Percentiles rank a stretch among this genome's conserved stretches.
phyloP scores from a whole-genome alignment of 2,888 invertebrate species.

The Chironomus riparius region DNA sequence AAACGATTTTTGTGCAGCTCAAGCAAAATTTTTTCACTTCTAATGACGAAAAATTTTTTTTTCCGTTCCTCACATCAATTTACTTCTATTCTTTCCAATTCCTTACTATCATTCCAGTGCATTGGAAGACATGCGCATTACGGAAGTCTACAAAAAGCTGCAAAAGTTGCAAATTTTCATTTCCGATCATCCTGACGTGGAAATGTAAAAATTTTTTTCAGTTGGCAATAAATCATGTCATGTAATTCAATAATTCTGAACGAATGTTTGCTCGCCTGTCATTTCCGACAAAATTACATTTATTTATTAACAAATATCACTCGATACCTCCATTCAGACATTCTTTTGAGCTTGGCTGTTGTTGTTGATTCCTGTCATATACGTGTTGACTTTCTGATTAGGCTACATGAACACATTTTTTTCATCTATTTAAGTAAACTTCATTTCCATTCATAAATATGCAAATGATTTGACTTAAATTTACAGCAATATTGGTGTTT shows the following conservation, averaged over 20 bases:
- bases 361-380: not conserved
- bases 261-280: not conserved
- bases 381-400: not conserved
- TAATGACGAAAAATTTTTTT: slow-evolving; percentile 1
- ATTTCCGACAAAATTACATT: not conserved
- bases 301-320: not conserved
- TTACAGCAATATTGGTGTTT: not conserved
- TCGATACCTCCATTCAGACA: too few relatives aligned
- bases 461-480: slow-evolving; percentile 1
- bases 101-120: not conserved
- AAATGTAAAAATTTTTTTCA: not conserved
- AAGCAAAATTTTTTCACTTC: slow-evolving; percentile 11
- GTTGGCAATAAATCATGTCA: not conserved
- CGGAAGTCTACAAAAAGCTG: slow-evolving; percentile 2
- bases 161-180: not conserved
- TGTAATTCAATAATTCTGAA: not conserved
- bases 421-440: not conserved
- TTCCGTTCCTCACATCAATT: not conserved
- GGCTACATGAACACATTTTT: not conserved
- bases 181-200: not conserved
- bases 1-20: slow-evolving; percentile 17
- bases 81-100: slow-evolving; percentile 8
- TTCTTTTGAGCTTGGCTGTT: too few relatives aligned
- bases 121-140: slow-evolving; percentile 11
- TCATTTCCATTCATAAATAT: slow-evolving; percentile 24